A percentile compares a stretch with the other conserved stretches of the same genome.
Conservation (phyloP, 2,113 vertebrate species). For the Psittacula cyanocephala region DNA sequence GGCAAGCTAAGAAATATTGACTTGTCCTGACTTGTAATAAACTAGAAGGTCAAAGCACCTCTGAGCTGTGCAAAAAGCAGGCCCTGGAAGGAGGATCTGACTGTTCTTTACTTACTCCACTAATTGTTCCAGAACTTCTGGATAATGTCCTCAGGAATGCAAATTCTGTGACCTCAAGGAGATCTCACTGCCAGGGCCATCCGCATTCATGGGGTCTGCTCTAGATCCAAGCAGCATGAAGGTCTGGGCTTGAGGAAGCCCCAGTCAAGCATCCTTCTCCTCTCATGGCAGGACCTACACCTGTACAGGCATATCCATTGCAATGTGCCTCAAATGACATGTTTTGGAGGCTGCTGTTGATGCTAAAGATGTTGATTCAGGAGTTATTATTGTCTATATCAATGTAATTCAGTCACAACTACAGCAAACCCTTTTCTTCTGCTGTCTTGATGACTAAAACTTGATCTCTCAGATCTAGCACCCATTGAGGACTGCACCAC, state of each 20-base stretch:
- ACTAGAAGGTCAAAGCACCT: constrained; percentile 72
- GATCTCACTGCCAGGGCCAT: constrained; percentile 64
- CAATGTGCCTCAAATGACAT: background rate
- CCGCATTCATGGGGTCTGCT: background rate
- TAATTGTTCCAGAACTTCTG: constrained; percentile 71
- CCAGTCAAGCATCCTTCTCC: background rate
- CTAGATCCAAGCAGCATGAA: background rate
- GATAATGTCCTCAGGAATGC: constrained; percentile 54
- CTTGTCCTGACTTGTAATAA: constrained; percentile 77
- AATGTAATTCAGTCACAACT: background rate
- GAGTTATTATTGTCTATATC: background rate
- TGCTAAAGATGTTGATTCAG: background rate
- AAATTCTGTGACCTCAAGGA: constrained; percentile 14
- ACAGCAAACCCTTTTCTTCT: background rate
- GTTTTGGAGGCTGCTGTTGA: background rate
- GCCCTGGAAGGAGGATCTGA: background rate
- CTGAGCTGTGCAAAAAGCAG: constrained; percentile 34
- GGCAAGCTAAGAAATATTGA: constrained; percentile 70
- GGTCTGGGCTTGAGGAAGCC: background rate
- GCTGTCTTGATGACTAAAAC: background rate
- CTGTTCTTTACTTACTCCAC: constrained; percentile 61
- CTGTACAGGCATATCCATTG: background rate
- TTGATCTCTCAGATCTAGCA: background rate
- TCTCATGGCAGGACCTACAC: background rate
- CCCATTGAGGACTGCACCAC: background rate